phyloP scores from a whole-genome alignment of 2,888 invertebrate species.

The Portevinia maculata region DNA sequence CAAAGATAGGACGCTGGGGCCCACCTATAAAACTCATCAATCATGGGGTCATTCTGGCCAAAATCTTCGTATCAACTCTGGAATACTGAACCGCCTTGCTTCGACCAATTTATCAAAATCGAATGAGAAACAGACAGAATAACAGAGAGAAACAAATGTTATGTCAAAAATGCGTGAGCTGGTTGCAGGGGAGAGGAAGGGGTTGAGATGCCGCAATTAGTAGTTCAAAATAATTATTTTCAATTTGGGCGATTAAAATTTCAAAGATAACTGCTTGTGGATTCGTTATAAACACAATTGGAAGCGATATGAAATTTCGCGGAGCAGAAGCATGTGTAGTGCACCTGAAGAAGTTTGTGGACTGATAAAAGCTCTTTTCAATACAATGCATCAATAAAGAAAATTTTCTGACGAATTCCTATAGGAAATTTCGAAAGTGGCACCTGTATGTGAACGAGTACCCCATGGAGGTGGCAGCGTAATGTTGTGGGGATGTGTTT shows the following conservation, averaged over 20 bases:
- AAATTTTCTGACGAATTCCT: no score
- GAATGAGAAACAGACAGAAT: conserved; percentile 14
- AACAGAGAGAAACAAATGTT: conserved; percentile 16
- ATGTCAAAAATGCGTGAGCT: conserved; percentile 37
- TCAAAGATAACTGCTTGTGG: conserved; percentile 23
- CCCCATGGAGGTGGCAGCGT: no score
- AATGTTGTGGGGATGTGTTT: no score
- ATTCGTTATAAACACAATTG: conserved; percentile 19
- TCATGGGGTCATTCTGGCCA: conserved; percentile 66
- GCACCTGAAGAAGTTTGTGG: not conserved
- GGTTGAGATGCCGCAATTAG: conserved; percentile 24
- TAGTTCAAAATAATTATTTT: conserved; percentile 63
- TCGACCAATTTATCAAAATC: conserved; percentile 56
- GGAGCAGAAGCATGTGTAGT: not conserved
- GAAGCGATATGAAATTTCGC: not conserved
- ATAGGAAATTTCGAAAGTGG: no score
- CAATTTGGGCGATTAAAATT: conserved; percentile 62
- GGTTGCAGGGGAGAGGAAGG: not conserved
- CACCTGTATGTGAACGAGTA: no score
- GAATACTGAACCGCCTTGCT: conserved; percentile 48
- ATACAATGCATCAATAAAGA: no score
- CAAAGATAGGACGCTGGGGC: conserved; percentile 26
- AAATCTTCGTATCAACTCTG: conserved; percentile 36
- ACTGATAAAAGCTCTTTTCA: no score
- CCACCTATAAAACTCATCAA: conserved; percentile 62